A percentile compares a stretch with the other conserved stretches of the same genome.
Conservation (phyloP, 2,888 invertebrate species). For the Nemotelus nigrinus region DNA sequence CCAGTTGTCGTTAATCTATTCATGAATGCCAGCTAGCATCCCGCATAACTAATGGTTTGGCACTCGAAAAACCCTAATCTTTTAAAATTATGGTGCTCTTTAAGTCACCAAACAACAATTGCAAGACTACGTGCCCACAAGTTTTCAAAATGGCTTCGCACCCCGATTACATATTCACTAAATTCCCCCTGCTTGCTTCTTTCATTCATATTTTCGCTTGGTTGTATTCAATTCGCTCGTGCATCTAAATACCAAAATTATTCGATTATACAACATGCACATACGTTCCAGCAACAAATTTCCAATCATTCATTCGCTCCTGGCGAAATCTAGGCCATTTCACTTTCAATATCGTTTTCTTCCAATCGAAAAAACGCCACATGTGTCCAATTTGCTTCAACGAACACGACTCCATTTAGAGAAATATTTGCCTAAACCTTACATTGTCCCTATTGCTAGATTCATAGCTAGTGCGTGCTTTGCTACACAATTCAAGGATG, state of each 20-base stretch:
- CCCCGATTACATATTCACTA: conserved; percentile 1
- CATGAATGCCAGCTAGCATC: too few relatives aligned
- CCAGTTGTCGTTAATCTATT: too few relatives aligned
- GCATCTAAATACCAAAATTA: conserved; percentile 51
- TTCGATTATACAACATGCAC: conserved; percentile 49
- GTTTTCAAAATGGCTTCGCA: conserved; percentile 50
- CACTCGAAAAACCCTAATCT: background rate
- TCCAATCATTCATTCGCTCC: conserved; percentile 23
- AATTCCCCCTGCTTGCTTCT: background rate
- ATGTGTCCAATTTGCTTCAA: conserved; percentile 34
- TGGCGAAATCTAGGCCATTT: conserved; percentile 25
- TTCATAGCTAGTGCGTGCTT: too few relatives aligned
- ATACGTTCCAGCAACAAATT: conserved; percentile 21
- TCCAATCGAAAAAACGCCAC: conserved; percentile 30
- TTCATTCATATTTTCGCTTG: background rate
- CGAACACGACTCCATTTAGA: background rate
- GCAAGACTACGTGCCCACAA: background rate
- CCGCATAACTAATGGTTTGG: too few relatives aligned
- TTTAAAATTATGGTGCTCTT: conserved; percentile 5
- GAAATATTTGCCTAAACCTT: background rate
- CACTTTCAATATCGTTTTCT: conserved; percentile 14
- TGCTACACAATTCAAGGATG: background rate
- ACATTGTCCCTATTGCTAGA: too few relatives aligned
- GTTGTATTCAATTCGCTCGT: conserved; percentile 36
- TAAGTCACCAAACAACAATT: conserved; percentile 8